Conservation (phyloP, 2,888 invertebrate genomes). For the Philhelius pedissequus region DNA sequence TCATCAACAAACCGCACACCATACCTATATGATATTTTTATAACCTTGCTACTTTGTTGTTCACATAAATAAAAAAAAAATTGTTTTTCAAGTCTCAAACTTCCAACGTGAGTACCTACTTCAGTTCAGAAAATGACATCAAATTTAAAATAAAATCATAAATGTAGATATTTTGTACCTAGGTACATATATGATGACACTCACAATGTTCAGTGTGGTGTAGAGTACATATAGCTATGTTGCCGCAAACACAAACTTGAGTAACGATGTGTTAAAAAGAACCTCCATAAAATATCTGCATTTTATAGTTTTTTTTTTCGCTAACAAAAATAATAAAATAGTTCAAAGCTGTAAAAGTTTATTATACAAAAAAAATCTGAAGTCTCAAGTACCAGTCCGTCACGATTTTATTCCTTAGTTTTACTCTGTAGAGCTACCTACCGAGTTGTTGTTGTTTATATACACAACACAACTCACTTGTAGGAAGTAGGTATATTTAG, state of each 20-base stretch:
- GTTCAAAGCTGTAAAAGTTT: constrained; percentile 7
- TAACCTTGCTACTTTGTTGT: no score
- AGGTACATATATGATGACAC: no score
- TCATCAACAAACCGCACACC: no score
- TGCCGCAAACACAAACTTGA: background rate
- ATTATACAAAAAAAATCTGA: background rate
- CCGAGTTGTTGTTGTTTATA: background rate
- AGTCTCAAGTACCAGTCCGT: background rate
- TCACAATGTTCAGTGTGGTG: background rate
- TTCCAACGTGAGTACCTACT: no score
- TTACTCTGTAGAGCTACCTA: background rate
- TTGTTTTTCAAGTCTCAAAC: no score
- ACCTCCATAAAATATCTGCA: background rate
- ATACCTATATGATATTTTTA: no score
- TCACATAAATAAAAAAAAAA: no score
- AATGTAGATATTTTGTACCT: no score
- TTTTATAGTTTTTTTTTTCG: background rate
- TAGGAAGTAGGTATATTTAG: constrained; percentile 5
- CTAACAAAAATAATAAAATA: background rate
- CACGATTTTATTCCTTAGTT: background rate
- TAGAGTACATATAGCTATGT: background rate
- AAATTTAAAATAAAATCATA: no score
- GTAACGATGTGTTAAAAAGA: constrained; percentile 8
- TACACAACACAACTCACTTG: constrained; percentile 7
- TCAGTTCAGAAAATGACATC: no score